phyloP scores from a whole-genome alignment of 1,140 invertebrate genomes.

The Drosophila navojoa region DNA sequence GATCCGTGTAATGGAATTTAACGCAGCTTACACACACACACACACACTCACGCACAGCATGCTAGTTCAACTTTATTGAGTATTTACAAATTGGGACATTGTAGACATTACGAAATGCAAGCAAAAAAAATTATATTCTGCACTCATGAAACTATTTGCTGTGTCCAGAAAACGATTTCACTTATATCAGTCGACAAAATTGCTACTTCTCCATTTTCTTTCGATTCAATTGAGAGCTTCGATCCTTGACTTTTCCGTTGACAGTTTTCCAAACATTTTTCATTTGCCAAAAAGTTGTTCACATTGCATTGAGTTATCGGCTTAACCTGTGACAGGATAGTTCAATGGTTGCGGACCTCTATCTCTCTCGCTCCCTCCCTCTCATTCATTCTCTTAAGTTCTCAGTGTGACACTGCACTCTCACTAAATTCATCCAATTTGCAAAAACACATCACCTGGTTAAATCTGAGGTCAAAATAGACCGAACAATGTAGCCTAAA shows the following conservation, averaged over 20 bases:
- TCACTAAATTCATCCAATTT: conserved; percentile 74
- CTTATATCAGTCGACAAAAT: background rate
- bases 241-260: background rate
- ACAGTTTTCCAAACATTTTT: conserved; percentile 7
- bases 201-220: background rate
- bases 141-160: background rate
- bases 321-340: conserved; percentile 9
- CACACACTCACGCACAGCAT: too few relatives aligned
- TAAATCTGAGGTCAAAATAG: conserved; percentile 31
- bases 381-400: background rate
- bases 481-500: conserved; percentile 19
- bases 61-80: background rate
- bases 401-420: background rate
- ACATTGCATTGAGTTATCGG: conserved; percentile 6
- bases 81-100: background rate
- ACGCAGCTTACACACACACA: too few relatives aligned
- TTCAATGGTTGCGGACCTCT: background rate
- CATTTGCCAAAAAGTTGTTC: conserved; percentile 16
- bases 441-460: conserved; percentile 49
- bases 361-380: background rate
- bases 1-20: too few relatives aligned
- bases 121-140: background rate
- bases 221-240: background rate
- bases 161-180: background rate
- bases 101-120: background rate